Base-by-base conservation (phyloP, 2,113 vertebrate genomes). In the Platysternon megacephalum region DNA sequence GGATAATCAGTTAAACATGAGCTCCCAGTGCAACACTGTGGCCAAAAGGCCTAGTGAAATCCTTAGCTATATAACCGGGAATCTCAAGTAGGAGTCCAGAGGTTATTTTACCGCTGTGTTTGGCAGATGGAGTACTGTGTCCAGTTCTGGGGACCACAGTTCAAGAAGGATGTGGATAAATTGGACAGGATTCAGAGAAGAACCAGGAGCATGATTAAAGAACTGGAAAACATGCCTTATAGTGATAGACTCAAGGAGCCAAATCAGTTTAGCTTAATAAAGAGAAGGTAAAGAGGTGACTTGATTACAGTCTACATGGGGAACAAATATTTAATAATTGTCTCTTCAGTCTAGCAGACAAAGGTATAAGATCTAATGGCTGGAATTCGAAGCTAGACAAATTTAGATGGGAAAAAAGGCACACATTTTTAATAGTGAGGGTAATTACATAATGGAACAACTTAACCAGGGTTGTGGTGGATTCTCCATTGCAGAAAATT, bases 391-490 rank as follows among this genome's bases (percentile, higher is more conserved):
- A 49, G 10, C 0, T 79, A 61, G 79, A 72, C n/a, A 79, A 48
- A n/a, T 22, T 21, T 12, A 79, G 11, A 1, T 28, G 9, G 13
- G 1, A 12, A 10, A 42, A 84, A 89, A 44, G 42, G 1, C 6
- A 42, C 16, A 35, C 56, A 0, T 61, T 82, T 86, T 86, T 11
- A 42, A 74, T 10, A 6, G 10, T 48, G 35, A 28, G 4, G 5
- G 49, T 1, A 49, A 24, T 29, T 26, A 26, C 0, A 5, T 51
- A n/a, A 14, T 1, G 2, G 9, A 82, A 92, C 5, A 87, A 85
- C 48, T 2, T 39, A 5, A 9, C 13, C 91, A 51, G 58, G 19
- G 1, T 1, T 1, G 19, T 28, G 87, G 5, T 0, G 1, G 17
- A 72, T 39, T 32, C 26, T 88, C 74, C 48, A 8, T 46, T 39